phyloP scores from a whole-genome alignment of 2,113 vertebrate species.

The Xiphophorus couchianus region DNA sequence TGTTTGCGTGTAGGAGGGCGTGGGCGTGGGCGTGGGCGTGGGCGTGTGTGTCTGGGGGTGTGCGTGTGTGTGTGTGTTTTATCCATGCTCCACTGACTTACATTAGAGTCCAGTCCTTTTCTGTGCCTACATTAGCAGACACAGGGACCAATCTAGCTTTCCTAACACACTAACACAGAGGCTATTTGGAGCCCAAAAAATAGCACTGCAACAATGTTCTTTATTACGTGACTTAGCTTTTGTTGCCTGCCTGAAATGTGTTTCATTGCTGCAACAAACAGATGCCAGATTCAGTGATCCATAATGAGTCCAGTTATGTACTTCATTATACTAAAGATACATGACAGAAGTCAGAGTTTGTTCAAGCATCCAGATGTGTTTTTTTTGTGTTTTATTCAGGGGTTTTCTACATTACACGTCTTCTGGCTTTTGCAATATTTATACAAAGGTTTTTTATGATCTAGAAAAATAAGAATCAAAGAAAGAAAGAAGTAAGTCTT shows the following conservation, averaged over 20 bases:
- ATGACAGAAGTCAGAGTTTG: background rate
- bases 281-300: background rate
- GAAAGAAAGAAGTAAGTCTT: too few species aligned
- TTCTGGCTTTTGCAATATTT: too few species aligned
- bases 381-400: background rate
- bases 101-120: constrained; percentile 57
- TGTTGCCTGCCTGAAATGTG: constrained; percentile 6
- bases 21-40: constrained; percentile 8
- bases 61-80: constrained; percentile 20
- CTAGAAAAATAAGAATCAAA: too few species aligned
- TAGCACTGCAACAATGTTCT: constrained; percentile 29
- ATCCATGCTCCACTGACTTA: constrained; percentile 72
- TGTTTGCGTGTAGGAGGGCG: background rate
- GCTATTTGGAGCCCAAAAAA: constrained; percentile 57
- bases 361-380: background rate
- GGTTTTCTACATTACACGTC: too few species aligned
- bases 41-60: constrained; percentile 9
- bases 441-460: too few species aligned
- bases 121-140: constrained; percentile 50
- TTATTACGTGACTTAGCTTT: constrained; percentile 27
- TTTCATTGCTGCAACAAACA: constrained; percentile 15
- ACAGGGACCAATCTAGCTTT: constrained; percentile 31
- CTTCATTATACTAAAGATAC: constrained; percentile 2
- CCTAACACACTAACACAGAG: constrained; percentile 34
- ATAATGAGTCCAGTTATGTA: background rate